Evolutionary conservation across 2,888 invertebrate genomes (phyloP).

Genomic region (Hypomecis atomaria): DNA sequence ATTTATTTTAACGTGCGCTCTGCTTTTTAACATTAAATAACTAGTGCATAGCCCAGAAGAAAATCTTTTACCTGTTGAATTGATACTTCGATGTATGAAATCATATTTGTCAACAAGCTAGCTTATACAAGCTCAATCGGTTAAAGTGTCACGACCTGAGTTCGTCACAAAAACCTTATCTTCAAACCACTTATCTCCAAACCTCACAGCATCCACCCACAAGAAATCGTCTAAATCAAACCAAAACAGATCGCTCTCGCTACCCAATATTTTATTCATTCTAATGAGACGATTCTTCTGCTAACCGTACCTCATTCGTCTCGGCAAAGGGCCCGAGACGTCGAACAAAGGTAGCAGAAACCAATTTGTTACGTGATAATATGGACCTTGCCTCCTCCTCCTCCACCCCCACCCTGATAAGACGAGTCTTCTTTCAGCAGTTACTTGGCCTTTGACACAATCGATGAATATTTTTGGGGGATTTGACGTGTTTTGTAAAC

Average conservation of each 20-base stretch:
- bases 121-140: too few species aligned
- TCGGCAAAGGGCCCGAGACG: slow-evolving; percentile 66
- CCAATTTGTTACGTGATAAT: slow-evolving; percentile 85
- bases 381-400: slow-evolving; percentile 61
- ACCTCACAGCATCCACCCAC: too few species aligned
- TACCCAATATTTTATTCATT: slow-evolving; percentile 21
- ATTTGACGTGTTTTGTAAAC: slow-evolving; percentile 6
- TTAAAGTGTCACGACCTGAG: too few species aligned
- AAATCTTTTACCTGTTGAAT: too few species aligned
- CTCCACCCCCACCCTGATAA: slow-evolving; percentile 46
- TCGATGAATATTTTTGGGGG: slow-evolving; percentile 41
- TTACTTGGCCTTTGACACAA: slow-evolving; percentile 57
- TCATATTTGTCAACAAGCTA: too few species aligned
- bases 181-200: background rate
- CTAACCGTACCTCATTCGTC: slow-evolving; percentile 67
- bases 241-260: slow-evolving; percentile 1
- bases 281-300: slow-evolving; percentile 49
- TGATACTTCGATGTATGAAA: too few species aligned
- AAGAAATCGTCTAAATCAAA: slow-evolving; percentile 1
- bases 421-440: slow-evolving; percentile 65
- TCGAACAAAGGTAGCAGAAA: slow-evolving; percentile 82
- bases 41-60: too few species aligned
- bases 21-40: too few species aligned
- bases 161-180: background rate
- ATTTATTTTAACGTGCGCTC: too few species aligned